Evolutionary conservation across 1,140 invertebrate genomes (phyloP).

Genomic region (Cotesia typhae): DNA sequence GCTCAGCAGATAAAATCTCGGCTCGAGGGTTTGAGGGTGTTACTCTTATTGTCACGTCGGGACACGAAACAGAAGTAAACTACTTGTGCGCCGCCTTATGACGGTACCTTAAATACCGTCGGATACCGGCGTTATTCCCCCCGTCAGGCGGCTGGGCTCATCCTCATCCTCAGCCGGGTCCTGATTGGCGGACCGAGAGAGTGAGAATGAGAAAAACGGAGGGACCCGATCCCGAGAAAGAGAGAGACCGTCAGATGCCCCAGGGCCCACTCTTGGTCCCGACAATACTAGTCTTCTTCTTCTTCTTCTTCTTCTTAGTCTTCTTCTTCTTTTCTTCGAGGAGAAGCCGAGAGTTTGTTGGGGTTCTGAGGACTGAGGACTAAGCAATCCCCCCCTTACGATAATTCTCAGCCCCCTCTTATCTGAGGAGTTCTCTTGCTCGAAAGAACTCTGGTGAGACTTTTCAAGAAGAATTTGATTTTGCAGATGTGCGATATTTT

Average conservation of each 20-base stretch:
- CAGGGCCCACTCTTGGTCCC: constrained; percentile 17
- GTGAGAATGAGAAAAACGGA: constrained; percentile 36
- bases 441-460: no score
- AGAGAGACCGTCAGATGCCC: not conserved
- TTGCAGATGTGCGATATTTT: no score
- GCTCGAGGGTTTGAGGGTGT: constrained; percentile 35
- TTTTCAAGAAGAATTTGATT: no score
- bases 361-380: no score
- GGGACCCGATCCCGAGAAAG: not conserved
- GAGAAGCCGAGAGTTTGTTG: no score
- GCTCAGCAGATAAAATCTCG: no score
- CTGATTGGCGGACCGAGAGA: constrained; percentile 61
- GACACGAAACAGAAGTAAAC: constrained; percentile 66
- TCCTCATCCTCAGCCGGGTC: constrained; percentile 35
- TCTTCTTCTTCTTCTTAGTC: constrained; percentile 20
- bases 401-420: no score
- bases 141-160: constrained; percentile 46
- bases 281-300: constrained; percentile 26
- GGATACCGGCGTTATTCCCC: constrained; percentile 55
- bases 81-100: constrained; percentile 65
- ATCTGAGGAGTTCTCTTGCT: no score
- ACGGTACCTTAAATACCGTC: constrained; percentile 68
- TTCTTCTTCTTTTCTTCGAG: constrained; percentile 6
- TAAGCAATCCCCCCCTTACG: no score
- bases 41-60: constrained; percentile 48